These are phyloP conservation scores for Lutraria rhynchaena DNA, from an alignment of 1,140 invertebrate species.

Conservation along the genomic window DNA sequence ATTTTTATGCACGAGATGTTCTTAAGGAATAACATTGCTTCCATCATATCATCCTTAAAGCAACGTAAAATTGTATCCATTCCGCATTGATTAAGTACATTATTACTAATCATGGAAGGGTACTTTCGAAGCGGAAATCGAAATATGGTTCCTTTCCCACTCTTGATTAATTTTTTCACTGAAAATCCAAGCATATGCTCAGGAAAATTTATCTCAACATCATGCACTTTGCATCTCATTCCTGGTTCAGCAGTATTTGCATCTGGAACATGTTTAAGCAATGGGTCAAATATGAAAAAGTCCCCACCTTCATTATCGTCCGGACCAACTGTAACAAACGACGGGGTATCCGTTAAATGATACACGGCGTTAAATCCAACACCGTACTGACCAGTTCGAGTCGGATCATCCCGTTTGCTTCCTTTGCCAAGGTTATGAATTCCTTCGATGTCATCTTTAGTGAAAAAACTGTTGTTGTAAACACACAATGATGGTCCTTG, in stretches of 20 bases:
- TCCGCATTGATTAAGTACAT: slow-evolving; percentile 30
- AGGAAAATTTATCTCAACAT: slow-evolving; percentile 61
- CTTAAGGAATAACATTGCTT: slow-evolving; percentile 73
- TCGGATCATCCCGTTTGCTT: slow-evolving; percentile 66
- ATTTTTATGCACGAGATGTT: slow-evolving; percentile 70
- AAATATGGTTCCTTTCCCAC: slow-evolving; percentile 68
- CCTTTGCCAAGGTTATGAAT: slow-evolving; percentile 75
- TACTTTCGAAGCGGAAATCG: slow-evolving; percentile 71
- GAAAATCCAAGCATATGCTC: slow-evolving; percentile 68
- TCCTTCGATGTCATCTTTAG: slow-evolving; percentile 72
- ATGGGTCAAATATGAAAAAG: slow-evolving; percentile 76
- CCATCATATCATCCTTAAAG: slow-evolving; percentile 70
- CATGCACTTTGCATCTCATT: slow-evolving; percentile 58
- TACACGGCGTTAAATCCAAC: slow-evolving; percentile 79
- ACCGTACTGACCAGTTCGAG: slow-evolving; percentile 75
- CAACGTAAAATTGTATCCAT: slow-evolving; percentile 62
- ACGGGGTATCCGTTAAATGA: slow-evolving; percentile 76
- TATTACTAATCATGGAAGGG: slow-evolving; percentile 62
- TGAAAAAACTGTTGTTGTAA: slow-evolving; percentile 76
- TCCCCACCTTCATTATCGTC: slow-evolving; percentile 59
- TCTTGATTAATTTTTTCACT: slow-evolving; percentile 24
- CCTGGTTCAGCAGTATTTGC: slow-evolving; percentile 66
- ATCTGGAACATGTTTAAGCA: slow-evolving; percentile 68
- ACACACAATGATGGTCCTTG: slow-evolving; percentile 77
- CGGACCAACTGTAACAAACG: slow-evolving; percentile 70